Conservation (phyloP, 2,113 vertebrate species). For the Gambusia affinis region DNA sequence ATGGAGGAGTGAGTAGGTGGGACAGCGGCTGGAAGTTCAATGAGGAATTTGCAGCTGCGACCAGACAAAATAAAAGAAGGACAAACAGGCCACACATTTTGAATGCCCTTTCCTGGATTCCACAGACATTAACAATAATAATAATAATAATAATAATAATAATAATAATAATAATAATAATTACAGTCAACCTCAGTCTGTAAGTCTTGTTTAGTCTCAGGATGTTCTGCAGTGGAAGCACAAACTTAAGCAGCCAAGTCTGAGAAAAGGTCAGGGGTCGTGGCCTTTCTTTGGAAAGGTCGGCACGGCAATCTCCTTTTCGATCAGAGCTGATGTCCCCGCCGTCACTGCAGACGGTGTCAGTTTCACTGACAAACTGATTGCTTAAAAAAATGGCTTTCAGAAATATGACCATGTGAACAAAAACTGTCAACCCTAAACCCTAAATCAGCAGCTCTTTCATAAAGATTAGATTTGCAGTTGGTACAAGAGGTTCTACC, state of each 20-base stretch:
- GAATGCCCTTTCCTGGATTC: conserved; percentile 27
- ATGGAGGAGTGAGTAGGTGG: conserved; percentile 61
- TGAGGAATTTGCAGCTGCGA: conserved; percentile 63
- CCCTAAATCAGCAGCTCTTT: not conserved
- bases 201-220: conserved; percentile 13
- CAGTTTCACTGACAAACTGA: conserved; percentile 3
- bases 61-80: conserved; percentile 39
- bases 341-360: conserved; percentile 3
- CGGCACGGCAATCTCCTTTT: not conserved
- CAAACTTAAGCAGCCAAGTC: conserved; percentile 14
- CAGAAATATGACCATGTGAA: not conserved
- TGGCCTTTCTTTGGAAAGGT: conserved; percentile 28
- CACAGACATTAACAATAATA: not conserved
- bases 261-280: conserved; percentile 41
- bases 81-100: conserved; percentile 31
- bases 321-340: conserved; percentile 10
- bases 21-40: conserved; percentile 53
- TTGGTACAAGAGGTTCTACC: not conserved
- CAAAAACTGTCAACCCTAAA: not conserved
- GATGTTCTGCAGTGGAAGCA: conserved; percentile 9
- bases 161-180: too few relatives aligned
- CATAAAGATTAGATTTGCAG: not conserved
- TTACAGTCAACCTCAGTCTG: not conserved
- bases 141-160: not conserved
- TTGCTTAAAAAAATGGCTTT: too few relatives aligned